Conservation (phyloP, 2,888 invertebrate genomes). For the Adela reaumurella region DNA sequence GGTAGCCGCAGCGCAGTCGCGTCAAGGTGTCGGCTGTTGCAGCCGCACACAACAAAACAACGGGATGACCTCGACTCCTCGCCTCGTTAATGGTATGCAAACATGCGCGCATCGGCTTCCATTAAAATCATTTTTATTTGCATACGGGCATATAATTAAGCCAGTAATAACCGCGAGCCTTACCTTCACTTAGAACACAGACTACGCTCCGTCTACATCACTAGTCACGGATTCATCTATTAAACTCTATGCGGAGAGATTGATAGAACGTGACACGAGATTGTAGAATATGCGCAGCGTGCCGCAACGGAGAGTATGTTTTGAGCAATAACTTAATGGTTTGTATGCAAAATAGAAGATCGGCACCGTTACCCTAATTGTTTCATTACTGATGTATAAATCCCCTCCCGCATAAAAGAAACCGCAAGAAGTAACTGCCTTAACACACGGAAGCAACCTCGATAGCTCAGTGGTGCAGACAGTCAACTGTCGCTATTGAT, state of each 20-base stretch:
- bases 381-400: not conserved
- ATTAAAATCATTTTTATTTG: constrained; percentile 46
- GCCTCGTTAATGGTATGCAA: constrained; percentile 21
- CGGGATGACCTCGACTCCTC: constrained; percentile 28
- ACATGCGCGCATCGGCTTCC: constrained; percentile 22
- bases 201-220: too few relatives aligned
- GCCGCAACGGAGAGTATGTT: constrained; percentile 54
- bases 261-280: too few relatives aligned
- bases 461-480: too few relatives aligned
- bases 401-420: not conserved
- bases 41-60: constrained; percentile 14
- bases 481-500: too few relatives aligned
- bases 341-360: constrained; percentile 50
- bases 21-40: not conserved
- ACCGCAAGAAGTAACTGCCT: not conserved
- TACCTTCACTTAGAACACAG: not conserved
- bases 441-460: too few relatives aligned
- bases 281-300: too few relatives aligned
- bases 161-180: constrained; percentile 39
- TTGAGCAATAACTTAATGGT: constrained; percentile 56
- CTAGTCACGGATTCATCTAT: too few relatives aligned
- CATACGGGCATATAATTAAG: constrained; percentile 51
- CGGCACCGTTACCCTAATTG: constrained; percentile 30
- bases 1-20: too few relatives aligned
- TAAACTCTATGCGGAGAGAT: too few relatives aligned